Percentiles rank a stretch among this genome's conserved stretches.
These are phyloP conservation scores for Phylloscopus collybita DNA, from an alignment of 2,797 vertebrate species.

Conservation along the genomic window DNA sequence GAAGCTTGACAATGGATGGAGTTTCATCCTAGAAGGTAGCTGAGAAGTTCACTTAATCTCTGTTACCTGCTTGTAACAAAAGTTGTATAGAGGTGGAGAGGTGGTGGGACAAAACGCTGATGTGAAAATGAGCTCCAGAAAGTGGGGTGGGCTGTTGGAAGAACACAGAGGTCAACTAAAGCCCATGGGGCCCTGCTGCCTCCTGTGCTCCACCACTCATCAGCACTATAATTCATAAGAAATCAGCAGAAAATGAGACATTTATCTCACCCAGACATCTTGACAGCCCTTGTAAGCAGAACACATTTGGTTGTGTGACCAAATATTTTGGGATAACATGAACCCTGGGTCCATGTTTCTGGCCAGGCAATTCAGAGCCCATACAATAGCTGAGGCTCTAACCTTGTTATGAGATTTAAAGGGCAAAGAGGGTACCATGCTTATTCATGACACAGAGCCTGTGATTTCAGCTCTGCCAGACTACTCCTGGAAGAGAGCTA, in stretches of 20 bases:
- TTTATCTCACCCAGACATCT: neutral
- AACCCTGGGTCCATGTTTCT: neutral
- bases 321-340: conserved; percentile 44
- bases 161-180: neutral
- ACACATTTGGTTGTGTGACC: neutral
- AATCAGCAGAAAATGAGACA: neutral
- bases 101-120: neutral
- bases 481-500: conserved; percentile 38
- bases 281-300: neutral
- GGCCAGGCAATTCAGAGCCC: neutral
- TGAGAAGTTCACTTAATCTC: neutral
- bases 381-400: neutral
- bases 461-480: conserved; percentile 48
- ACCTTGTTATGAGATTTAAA: conserved; percentile 32
- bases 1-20: neutral
- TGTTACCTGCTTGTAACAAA: neutral
- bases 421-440: conserved; percentile 31
- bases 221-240: neutral
- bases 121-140: neutral
- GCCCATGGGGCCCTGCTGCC: neutral
- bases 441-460: conserved; percentile 44
- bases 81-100: neutral
- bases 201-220: fast-evolving
- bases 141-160: neutral
- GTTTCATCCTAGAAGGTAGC: neutral